These are phyloP conservation scores for Artibeus lituratus DNA, from an alignment of 2,797 vertebrate genomes.

Conservation along the genomic window DNA sequence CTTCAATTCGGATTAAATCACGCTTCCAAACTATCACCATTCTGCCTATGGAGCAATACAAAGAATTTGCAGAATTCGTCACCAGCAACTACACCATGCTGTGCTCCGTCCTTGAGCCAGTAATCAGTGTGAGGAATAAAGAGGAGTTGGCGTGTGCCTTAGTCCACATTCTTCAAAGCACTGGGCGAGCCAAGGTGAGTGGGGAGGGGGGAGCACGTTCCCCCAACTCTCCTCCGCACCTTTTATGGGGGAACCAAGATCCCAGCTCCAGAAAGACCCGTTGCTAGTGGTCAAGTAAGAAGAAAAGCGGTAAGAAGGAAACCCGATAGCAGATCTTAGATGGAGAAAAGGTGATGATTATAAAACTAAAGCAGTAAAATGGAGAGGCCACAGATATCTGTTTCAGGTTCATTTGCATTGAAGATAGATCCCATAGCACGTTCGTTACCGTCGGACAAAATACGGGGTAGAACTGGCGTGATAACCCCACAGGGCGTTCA, in stretches of 20 bases:
- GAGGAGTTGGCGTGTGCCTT: conserved; percentile 97
- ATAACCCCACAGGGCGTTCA: background rate
- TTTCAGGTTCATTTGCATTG: background rate
- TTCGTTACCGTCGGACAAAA: background rate
- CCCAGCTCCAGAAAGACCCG: background rate
- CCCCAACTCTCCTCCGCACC: background rate
- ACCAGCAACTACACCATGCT: conserved; percentile 94
- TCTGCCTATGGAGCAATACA: conserved; percentile 98
- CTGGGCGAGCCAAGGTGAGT: conserved; percentile 94
- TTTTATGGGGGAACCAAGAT: background rate
- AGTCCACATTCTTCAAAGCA: conserved; percentile 97
- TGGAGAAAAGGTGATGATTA: background rate
- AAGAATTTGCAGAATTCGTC: conserved; percentile 97
- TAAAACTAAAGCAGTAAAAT: conserved; percentile 16
- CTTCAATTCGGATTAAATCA: conserved; percentile 95
- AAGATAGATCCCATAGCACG: background rate
- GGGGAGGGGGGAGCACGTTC: background rate
- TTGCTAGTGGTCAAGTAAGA: background rate
- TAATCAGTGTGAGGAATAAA: conserved; percentile 96
- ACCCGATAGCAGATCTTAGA: background rate
- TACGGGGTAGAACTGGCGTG: background rate
- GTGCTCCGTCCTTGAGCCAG: conserved; percentile 95
- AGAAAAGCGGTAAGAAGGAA: background rate
- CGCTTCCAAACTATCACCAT: conserved; percentile 95
- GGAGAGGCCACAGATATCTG: background rate